Evolutionary conservation across 30 jellyfish, hydroid and myxozoan species (phyloP).

Genomic region (Chironex yamaguchii): DNA sequence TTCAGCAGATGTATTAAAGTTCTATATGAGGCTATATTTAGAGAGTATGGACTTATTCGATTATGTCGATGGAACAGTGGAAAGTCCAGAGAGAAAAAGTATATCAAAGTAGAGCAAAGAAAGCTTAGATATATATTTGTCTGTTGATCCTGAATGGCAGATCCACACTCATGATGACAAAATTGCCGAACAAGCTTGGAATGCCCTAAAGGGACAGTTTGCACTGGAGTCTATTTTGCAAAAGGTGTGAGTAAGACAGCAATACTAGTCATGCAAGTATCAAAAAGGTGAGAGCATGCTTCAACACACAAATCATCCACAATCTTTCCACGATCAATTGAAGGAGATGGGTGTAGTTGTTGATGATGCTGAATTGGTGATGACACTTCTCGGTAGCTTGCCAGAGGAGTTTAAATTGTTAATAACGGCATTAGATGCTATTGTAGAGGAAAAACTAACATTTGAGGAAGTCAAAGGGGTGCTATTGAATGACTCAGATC

Average conservation of each 20-base stretch:
- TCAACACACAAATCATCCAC: conserved; percentile 15
- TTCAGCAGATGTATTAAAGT: no score
- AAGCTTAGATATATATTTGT: conserved; percentile 32
- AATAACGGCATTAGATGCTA: no score
- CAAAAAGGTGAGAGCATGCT: conserved; percentile 22
- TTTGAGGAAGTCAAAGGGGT: no score
- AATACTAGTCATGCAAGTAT: conserved; percentile 25
- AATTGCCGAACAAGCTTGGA: conserved; percentile 15
- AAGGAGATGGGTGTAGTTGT: conserved; percentile 32
- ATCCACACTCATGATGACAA: background rate
- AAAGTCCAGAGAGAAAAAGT: conserved; percentile 49
- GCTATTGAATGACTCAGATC: conserved; percentile 26
- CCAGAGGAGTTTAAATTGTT: no score
- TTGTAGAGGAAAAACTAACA: no score
- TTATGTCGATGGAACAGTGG: conserved; percentile 63
- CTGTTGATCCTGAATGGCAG: conserved; percentile 19
- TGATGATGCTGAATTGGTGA: conserved; percentile 34
- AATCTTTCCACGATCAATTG: conserved; percentile 17
- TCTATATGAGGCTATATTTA: conserved; percentile 49
- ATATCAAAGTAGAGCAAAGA: conserved; percentile 3
- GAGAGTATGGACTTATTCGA: conserved; percentile 57
- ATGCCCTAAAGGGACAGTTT: conserved; percentile 35
- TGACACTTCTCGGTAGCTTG: no score
- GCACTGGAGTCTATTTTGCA: conserved; percentile 32
- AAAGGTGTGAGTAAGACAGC: conserved; percentile 33